Evolutionary conservation across 2,797 vertebrate species (phyloP).

Genomic region (Aldrovandia affinis): DNA sequence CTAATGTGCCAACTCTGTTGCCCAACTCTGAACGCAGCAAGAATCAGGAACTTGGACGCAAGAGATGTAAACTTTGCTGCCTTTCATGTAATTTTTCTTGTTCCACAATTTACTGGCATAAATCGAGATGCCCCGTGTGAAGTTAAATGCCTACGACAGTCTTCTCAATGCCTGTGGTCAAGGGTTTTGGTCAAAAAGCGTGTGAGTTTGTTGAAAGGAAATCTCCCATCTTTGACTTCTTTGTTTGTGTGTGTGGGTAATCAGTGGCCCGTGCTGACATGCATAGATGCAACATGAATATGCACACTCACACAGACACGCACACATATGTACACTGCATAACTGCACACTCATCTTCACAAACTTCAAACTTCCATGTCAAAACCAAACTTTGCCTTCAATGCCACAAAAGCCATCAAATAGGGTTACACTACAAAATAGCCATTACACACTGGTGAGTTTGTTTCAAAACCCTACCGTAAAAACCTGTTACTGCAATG

Average conservation of each 20-base stretch:
- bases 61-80: not conserved
- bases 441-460: too few relatives aligned
- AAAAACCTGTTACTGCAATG: too few relatives aligned
- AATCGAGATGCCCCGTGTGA: not conserved
- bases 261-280: not conserved
- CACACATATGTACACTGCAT: not conserved
- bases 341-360: not conserved
- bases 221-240: not conserved
- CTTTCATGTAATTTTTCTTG: not conserved
- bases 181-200: too few relatives aligned
- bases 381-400: too few relatives aligned
- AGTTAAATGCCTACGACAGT: not conserved
- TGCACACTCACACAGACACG: too few relatives aligned
- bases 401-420: too few relatives aligned
- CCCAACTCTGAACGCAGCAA: constrained; percentile 38
- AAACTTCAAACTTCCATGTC: too few relatives aligned
- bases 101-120: too few relatives aligned
- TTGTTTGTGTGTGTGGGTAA: not conserved
- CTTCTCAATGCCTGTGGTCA: not conserved
- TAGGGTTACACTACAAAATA: too few relatives aligned
- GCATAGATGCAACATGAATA: not conserved
- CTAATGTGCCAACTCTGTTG: constrained; percentile 47
- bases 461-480: too few relatives aligned
- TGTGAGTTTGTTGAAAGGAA: not conserved
- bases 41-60: constrained; percentile 38